Conservation (phyloP, 2,888 invertebrate species). For the Tiphia femorata region DNA sequence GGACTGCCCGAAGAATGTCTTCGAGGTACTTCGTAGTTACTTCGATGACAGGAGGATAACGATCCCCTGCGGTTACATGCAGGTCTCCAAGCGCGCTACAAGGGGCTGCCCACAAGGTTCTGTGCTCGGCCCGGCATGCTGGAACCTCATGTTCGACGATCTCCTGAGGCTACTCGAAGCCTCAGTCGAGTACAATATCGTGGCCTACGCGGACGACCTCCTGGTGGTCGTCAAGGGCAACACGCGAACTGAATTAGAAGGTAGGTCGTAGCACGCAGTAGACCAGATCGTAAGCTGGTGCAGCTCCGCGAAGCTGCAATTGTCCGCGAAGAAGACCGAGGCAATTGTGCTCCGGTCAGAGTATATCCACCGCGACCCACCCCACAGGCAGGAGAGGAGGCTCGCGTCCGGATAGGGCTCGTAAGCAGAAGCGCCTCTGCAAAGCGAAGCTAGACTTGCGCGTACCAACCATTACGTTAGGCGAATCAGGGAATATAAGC, state of each 20-base stretch:
- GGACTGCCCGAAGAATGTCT: conserved; percentile 12
- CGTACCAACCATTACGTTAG: background rate
- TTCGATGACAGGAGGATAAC: conserved; percentile 1
- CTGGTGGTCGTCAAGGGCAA: conserved; percentile 14
- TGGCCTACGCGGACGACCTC: conserved; percentile 34
- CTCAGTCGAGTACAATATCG: background rate
- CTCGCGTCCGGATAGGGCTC: background rate
- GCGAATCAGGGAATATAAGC: no score
- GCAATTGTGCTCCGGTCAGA: background rate
- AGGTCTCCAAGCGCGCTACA: conserved; percentile 1
- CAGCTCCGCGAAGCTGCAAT: background rate
- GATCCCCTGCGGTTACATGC: conserved; percentile 1
- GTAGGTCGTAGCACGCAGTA: background rate
- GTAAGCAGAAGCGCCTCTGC: background rate
- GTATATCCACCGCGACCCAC: background rate
- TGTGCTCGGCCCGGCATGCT: conserved; percentile 17
- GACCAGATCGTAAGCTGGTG: conserved; percentile 5
- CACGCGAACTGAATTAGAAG: conserved; percentile 3
- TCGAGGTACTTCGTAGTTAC: conserved; percentile 6
- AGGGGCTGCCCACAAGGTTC: conserved; percentile 34
- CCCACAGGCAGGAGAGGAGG: background rate
- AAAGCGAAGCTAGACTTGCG: background rate
- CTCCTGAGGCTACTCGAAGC: background rate
- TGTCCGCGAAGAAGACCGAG: background rate
- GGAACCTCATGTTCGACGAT: conserved; percentile 18